Conservation (phyloP, 2,888 invertebrate species). For the Melieria omissa region DNA sequence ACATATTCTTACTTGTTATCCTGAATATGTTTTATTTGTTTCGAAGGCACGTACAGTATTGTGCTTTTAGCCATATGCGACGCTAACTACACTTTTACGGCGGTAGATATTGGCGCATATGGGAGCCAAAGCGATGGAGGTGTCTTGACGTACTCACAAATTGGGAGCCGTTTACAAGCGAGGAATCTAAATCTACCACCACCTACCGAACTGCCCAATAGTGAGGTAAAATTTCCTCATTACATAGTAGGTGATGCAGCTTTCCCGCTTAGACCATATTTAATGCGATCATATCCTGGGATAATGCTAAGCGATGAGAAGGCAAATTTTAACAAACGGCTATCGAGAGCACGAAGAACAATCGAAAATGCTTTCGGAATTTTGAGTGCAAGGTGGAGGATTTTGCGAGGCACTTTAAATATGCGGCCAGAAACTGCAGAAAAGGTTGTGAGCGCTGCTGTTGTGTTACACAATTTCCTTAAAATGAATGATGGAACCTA, state of each 20-base stretch:
- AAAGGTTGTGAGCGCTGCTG: constrained; percentile 11
- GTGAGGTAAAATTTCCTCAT: no score
- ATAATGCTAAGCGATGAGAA: no score
- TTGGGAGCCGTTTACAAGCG: no score
- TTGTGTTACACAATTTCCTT: constrained; percentile 24
- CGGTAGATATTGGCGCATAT: constrained; percentile 27
- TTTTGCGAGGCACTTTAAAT: constrained; percentile 18
- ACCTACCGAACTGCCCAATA: no score
- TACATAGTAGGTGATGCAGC: no score
- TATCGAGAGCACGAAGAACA: no score
- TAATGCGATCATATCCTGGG: no score
- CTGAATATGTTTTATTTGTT: background rate
- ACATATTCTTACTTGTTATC: background rate
- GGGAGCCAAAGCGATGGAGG: constrained; percentile 34
- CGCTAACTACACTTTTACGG: constrained; percentile 35
- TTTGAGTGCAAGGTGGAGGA: constrained; percentile 26
- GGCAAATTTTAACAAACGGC: no score
- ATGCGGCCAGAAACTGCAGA: constrained; percentile 16
- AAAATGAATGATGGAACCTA: constrained; percentile 16
- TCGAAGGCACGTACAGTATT: constrained; percentile 25
- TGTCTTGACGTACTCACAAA: constrained; percentile 6
- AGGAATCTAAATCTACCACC: no score
- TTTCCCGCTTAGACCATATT: no score
- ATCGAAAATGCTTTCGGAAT: no score
- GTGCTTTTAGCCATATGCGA: constrained; percentile 32